Base-by-base conservation (phyloP, 2,113 vertebrate genomes). In the Pterocles gutturalis region DNA sequence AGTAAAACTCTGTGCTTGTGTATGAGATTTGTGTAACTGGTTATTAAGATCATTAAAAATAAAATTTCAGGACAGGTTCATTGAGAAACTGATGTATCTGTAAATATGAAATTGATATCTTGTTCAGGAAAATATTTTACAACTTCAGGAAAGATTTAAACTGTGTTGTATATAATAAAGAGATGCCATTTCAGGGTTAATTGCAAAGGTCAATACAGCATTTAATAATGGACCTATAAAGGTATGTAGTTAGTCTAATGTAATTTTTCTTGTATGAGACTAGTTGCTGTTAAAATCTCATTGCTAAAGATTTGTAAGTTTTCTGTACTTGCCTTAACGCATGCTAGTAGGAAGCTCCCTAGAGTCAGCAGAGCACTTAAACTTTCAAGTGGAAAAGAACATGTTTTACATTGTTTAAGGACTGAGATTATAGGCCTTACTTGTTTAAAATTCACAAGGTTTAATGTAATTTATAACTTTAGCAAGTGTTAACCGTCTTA, bases 321-420 rank as follows among this genome's bases (percentile, higher is more conserved):
- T 90, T 80, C 49, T 69, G 5, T 49, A 58, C 66, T 88, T 88
- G 43, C 43, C 45, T 83, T 66, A 90, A 53, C 7, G 6, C 34
- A 22, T 11, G 43, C 64, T 70, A 5, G 34, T 89, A 60, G 51
- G 58, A 93, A 89, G 22, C 62, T 94, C 58, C 85, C 75, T 34
- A 5, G 54, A 77, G 85, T 92, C 60, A 83, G 77, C 61, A 86
- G 75, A 75, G 62, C 75, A 84, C 83, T 95, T 94, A 67, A 93
- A 67, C 93, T 91, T 86, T 96, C 79, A 93, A 90, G 83, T 90
- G 85, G 93, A 94, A 93, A 92, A 95, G 92, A 95, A 84, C 82
- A 83, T 93, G 79, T 94, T 96, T 86, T 93, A 65, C 67, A 81
- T 55, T 83, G 58, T 80, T 94, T 95, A 96, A 96, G 69, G 71